A percentile compares a stretch with the other conserved stretches of the same genome.
These are phyloP conservation scores for Peromyscus eremicus DNA, from an alignment of 2,797 vertebrate species.

Conservation along the genomic window DNA sequence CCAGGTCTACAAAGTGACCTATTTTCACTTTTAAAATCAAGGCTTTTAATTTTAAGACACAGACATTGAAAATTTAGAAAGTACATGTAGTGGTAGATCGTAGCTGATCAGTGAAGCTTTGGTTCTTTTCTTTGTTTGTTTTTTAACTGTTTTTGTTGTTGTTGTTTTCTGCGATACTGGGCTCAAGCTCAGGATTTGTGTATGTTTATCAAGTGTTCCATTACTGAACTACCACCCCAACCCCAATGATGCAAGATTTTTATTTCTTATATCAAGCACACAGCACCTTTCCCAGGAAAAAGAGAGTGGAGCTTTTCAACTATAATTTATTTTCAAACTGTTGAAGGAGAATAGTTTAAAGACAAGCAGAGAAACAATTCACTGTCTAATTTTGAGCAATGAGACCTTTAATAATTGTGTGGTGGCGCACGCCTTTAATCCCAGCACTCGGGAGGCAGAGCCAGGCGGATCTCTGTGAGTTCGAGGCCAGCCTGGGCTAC, in stretches of 20 bases:
- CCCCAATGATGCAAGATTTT: background rate
- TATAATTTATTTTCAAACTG: conserved; percentile 15
- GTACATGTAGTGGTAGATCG: background rate
- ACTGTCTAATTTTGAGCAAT: conserved; percentile 47
- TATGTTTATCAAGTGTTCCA: background rate
- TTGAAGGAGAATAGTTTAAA: conserved; percentile 56
- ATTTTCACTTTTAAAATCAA: background rate
- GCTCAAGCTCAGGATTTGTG: background rate
- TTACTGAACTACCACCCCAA: background rate
- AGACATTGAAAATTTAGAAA: background rate
- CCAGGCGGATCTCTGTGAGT: too few relatives aligned
- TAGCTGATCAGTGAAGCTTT: background rate
- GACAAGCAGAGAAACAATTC: background rate
- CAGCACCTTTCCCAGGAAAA: background rate
- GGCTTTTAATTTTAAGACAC: background rate
- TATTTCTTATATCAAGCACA: background rate
- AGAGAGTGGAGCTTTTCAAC: background rate
- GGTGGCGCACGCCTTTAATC: too few relatives aligned
- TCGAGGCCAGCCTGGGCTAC: too few relatives aligned
- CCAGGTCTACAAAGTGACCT: background rate
- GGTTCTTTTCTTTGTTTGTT: background rate
- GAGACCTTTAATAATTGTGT: conserved; percentile 2
- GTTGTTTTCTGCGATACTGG: background rate
- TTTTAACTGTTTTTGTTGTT: background rate
- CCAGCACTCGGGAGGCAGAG: too few relatives aligned